These are phyloP conservation scores for Gymnogyps californianus DNA, from an alignment of 2,113 vertebrate species.

Conservation along the genomic window DNA sequence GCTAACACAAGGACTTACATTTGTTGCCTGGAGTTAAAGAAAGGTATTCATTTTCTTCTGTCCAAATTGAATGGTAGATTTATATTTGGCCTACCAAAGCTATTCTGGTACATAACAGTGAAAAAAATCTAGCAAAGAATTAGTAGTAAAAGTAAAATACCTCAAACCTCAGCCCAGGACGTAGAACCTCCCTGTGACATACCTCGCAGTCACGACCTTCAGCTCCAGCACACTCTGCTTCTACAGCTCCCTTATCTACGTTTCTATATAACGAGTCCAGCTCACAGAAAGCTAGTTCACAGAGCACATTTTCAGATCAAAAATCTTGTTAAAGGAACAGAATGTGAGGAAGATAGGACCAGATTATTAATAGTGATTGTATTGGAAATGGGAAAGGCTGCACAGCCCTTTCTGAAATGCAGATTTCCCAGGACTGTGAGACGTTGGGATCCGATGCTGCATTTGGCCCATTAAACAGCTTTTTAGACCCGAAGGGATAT, in stretches of 20 bases:
- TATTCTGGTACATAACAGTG: neutral
- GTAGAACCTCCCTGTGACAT: neutral
- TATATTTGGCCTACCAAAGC: neutral
- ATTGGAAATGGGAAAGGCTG: neutral
- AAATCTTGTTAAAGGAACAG: constrained; percentile 33
- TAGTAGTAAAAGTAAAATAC: neutral
- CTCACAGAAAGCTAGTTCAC: neutral
- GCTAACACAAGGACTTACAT: neutral
- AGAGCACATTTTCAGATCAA: constrained; percentile 16
- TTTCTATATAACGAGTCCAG: neutral
- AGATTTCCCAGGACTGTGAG: neutral
- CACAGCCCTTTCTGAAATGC: neutral
- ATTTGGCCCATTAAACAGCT: neutral
- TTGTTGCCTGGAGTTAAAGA: neutral
- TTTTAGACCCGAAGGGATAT: neutral
- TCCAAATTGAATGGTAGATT: neutral
- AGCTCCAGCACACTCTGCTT: neutral
- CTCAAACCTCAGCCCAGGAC: neutral
- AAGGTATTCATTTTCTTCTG: neutral
- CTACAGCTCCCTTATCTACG: neutral
- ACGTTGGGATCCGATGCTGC: neutral
- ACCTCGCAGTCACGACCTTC: neutral
- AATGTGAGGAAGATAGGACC: neutral
- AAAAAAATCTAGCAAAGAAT: neutral
- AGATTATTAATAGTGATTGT: neutral